Evolutionary conservation across 2,797 vertebrate genomes (phyloP), one percentile per base, ranked within the genome.

Genomic region (Gouania willdenowi): DNA sequence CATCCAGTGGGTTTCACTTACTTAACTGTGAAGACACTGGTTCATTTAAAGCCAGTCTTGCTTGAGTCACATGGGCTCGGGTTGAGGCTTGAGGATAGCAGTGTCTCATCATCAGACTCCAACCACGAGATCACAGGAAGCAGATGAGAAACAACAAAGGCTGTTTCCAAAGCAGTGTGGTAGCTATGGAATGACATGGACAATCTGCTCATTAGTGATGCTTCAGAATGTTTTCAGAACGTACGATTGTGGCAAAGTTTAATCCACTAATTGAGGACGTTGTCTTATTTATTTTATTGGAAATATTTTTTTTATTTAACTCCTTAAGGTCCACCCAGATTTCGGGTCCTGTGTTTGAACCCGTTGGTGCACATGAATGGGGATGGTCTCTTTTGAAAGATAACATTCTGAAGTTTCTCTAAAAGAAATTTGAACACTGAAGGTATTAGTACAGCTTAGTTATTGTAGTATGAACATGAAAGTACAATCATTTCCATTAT

Each of bases 11-110:
- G 66, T 73, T 60, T 66, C 36, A 38, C 49, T 65, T 41, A 41
- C 33, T 79, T 61, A 68, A 61, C 48, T 27, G 40, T 53, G 63
- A 74, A 52, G 57, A 75, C 70, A 63, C 31, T 48, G 66, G 41
- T 50, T 64, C 65, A 63, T 79, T 77, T 57, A 33, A 52, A 63
- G 39, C 46, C 33, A 3, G 52, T 49, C 53, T 65, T 26, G 45
- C 65, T 41, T 5, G 23, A 61, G 77, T 90, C 89, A 88, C 88
- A 88, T 83, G 86, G n/a, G 62, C 35, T 39, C 10, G 34, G 4
- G 47, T 34, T 7, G 42, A 69, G 29, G 57, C 75, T 69, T 32
- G 60, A 56, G 78, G 73, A 71, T 11, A 75, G 55, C 45, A 15
- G 25, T 10, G 50, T 33, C 41, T 73, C 66, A 65, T 71, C 63